These are phyloP conservation scores for Dendrocopos noguchii DNA, from an alignment of 2,113 vertebrate species.

Conservation along the genomic window DNA sequence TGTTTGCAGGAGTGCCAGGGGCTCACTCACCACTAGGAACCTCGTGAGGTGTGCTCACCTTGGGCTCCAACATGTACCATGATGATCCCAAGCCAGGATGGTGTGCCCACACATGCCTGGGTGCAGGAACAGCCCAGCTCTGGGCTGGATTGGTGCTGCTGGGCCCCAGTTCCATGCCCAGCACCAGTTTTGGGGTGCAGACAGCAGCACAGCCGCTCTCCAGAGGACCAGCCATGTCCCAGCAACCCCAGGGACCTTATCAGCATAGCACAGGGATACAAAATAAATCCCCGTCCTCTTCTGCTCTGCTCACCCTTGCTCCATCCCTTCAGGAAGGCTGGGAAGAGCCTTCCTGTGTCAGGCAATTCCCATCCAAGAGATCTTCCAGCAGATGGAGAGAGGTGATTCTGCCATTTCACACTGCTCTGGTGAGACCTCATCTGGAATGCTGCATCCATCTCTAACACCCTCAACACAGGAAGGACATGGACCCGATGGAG, in stretches of 20 bases:
- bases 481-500: no score
- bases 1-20: neutral
- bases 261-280: neutral
- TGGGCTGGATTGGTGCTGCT: neutral
- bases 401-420: no score
- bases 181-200: neutral
- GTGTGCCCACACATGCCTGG: neutral
- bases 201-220: neutral
- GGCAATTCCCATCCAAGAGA: neutral
- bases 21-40: neutral
- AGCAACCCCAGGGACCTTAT: neutral
- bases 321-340: neutral
- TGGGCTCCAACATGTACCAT: rapidly evolving
- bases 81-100: neutral
- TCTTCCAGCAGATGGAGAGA: no score
- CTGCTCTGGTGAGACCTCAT: no score
- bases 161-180: neutral
- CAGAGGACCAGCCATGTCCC: rapidly evolving
- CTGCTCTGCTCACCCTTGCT: rapidly evolving
- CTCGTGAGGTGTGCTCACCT: neutral
- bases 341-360: neutral
- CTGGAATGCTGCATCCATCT: no score
- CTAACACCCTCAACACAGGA: no score
- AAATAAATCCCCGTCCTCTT: neutral
- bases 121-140: neutral